Evolutionary conservation across 2,113 vertebrate genomes (phyloP), one percentile per base, ranked within the genome.

Genomic region (Rhinolophus sinicus): DNA sequence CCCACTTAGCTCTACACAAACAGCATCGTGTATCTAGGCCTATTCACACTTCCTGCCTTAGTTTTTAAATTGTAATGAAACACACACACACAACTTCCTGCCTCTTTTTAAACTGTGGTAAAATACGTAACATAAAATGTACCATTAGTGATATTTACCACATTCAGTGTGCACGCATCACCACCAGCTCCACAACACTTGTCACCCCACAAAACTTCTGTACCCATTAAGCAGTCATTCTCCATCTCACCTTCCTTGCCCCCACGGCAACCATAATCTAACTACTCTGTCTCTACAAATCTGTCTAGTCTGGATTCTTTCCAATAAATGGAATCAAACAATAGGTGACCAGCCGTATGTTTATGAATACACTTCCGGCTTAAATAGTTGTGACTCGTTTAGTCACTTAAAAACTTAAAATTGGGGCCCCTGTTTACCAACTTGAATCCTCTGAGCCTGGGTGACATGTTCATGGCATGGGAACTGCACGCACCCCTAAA

Each of bases 151-250:
- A 50, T 38, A 76, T 18, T 40, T 33, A 40, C n/a, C 38, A 24
- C 1, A 15, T 9, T 10, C 26, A 15, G 2, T 3, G 22, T 5
- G 0, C 3, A 8, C 54, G 2, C 8, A 13, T 19, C 50, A 56
- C 30, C 14, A n/a, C 47, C 6, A 67, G 35, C 18, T 50, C 15
- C 2, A 6, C 54, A 16, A 22, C 8, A 47, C 28, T 35, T 47
- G 21, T 5, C 13, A 22, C 2, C 33, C 73, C 24, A 0, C n/a
- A 83, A 40, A 84, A 44, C n/a, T 6, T 33, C 70, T 21, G 28
- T 0, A 1, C 1, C 21, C 2, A 8, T 18, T 5, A 72, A 30
- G 35, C 30, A 62, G 64, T 12, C 35, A 0, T 8, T 44, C 2
- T 28, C 8, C 10, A 64, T 1, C 3, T 60, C 15, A 35, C 8